Evolutionary conservation across 2,888 invertebrate genomes (phyloP).

Genomic region (Ectemnius lituratus): DNA sequence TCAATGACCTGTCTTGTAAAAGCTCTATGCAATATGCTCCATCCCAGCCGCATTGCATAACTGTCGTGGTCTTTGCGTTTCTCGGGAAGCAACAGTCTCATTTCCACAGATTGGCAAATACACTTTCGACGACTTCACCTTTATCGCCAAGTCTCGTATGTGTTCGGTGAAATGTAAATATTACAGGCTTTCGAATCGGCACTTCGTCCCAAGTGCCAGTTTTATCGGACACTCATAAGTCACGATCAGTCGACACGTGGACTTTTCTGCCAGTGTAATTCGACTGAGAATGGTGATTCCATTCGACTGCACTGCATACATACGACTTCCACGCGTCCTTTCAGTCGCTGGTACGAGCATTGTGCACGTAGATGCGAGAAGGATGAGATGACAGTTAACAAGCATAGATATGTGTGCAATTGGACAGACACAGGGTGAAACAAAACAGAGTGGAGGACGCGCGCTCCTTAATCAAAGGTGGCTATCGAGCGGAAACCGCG

Average conservation of each 20-base stretch:
- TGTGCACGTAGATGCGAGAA: background rate
- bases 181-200: conserved; percentile 13
- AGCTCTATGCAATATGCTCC: conserved; percentile 27
- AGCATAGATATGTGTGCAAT: too few species aligned
- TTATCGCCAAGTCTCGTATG: conserved; percentile 15
- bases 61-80: conserved; percentile 21
- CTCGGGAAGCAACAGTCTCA: conserved; percentile 17
- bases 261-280: too few species aligned
- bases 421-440: too few species aligned
- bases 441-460: too few species aligned
- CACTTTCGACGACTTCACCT: conserved; percentile 1
- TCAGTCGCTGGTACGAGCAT: too few species aligned
- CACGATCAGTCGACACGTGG: too few species aligned
- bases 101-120: conserved; percentile 15
- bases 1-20: conserved; percentile 31
- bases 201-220: conserved; percentile 24
- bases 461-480: too few species aligned
- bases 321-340: too few species aligned
- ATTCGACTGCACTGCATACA: too few species aligned
- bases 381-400: background rate
- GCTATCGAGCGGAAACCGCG: too few species aligned
- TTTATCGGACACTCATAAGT: background rate
- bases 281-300: too few species aligned
- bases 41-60: conserved; percentile 11
- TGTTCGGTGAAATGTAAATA: conserved; percentile 11